Evolutionary conservation across 2,113 vertebrate species (phyloP), one percentile per base, ranked within the genome.

Genomic region (Phyllostomus hastatus): DNA sequence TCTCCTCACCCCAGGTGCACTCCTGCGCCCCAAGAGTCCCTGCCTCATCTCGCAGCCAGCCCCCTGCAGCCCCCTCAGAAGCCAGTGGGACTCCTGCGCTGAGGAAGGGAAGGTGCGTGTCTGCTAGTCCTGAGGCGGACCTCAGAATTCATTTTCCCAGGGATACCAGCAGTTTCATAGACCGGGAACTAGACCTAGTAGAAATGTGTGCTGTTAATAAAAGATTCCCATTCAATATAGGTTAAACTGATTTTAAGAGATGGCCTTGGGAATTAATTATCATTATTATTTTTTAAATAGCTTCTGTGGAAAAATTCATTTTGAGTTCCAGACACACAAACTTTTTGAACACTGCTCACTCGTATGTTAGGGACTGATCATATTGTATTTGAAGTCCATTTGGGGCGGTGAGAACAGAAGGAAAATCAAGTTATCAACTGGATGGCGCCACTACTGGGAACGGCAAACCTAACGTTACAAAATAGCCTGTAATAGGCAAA

Each of bases 351-450:
- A 19, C 1, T 28, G 41, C 26, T 93, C 69, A 54, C n/a, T 95
- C 54, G 8, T 43, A 54, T 78, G 41, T 57, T 88, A 57, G 72
- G 17, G 24, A 72, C 75, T 95, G 88, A 88, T 80, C 46, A 19
- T 64, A 67, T 61, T 57, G 50, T 78, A 48, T 94, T 91, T 97
- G 90, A 81, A 61, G 80, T 75, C 84, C 93, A 59, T 88, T 43
- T 64, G 92, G 91, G 89, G 50, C 72, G 19, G 2, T 20, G 28
- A 90, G 54, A 91, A 82, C 33, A 95, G 95, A 97, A 95, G 88
- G 50, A 88, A 95, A 95, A 97, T 92, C 28, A 94, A 80, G 96
- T 94, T 88, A 94, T 54, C 92, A 90, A 61, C 94, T 75, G 81
- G 35, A 70, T 96, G 82, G 96, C 91, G 11, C 69, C 54, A 79